These are phyloP conservation scores for Mirza zaza DNA, from an alignment of 2,113 vertebrate genomes.

Conservation along the genomic window DNA sequence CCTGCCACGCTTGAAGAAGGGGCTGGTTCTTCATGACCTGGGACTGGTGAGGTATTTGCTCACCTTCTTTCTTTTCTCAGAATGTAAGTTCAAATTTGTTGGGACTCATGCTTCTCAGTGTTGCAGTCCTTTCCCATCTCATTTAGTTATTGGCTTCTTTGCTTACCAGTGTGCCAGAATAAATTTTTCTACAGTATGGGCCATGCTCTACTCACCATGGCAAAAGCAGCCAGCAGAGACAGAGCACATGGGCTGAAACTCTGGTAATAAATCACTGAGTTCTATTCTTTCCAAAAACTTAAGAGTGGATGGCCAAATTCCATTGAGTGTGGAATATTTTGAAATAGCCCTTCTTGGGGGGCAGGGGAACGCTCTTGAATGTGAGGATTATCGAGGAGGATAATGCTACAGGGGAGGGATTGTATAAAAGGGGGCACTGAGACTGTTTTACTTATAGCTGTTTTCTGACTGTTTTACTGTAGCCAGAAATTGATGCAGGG, in stretches of 20 bases:
- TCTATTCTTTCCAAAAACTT: background rate
- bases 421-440: background rate
- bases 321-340: background rate
- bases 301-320: background rate
- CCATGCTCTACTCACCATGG: background rate
- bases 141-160: background rate
- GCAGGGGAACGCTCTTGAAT: background rate
- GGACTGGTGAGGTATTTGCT: background rate
- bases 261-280: background rate
- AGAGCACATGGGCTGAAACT: background rate
- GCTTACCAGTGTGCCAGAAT: background rate
- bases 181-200: background rate
- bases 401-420: background rate
- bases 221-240: background rate
- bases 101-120: background rate
- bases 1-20: background rate
- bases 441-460: background rate
- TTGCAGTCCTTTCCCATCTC: background rate
- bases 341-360: background rate
- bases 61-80: background rate
- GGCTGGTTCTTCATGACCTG: background rate
- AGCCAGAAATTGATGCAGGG: background rate
- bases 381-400: background rate
- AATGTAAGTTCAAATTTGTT: background rate
- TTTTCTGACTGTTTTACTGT: background rate